Conservation (phyloP, 2,113 vertebrate species). For the Cyanistes caeruleus region DNA sequence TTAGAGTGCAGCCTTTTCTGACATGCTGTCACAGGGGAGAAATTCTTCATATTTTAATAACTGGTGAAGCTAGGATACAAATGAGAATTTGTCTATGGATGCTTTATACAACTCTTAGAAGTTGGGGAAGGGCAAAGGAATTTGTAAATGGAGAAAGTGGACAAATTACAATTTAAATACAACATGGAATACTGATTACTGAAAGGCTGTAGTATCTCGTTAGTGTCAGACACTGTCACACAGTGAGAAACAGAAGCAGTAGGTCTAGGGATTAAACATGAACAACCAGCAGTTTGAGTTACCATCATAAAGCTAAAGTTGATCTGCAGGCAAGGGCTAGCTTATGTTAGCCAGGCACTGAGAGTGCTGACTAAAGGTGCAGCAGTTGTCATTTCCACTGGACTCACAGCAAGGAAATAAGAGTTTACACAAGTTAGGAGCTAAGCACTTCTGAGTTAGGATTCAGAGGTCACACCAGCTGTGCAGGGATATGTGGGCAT, state of each 20-base stretch:
- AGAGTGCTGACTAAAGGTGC: fast-evolving
- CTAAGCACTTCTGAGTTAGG: neutral
- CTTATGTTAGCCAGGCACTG: neutral
- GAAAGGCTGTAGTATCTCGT: neutral
- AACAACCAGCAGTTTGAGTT: neutral
- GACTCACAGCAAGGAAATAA: neutral
- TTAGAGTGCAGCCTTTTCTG: neutral
- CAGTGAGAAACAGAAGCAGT: neutral
- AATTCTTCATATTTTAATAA: neutral
- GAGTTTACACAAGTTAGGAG: neutral
- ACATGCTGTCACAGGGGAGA: neutral
- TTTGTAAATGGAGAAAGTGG: neutral
- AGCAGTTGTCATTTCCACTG: neutral
- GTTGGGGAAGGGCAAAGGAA: neutral
- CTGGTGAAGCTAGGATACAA: neutral
- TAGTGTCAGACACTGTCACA: neutral
- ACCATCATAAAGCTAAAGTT: neutral
- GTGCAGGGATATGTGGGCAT: neutral
- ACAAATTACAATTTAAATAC: neutral
- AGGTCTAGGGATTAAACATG: neutral
- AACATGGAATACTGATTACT: neutral
- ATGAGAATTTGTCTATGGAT: neutral
- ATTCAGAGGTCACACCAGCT: neutral
- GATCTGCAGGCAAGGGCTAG: neutral
- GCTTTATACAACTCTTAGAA: neutral